A percentile compares a stretch with the other conserved stretches of the same genome.
These are phyloP conservation scores for Pseudomyrmex concolor DNA, from an alignment of 1,140 invertebrate genomes.

Conservation along the genomic window DNA sequence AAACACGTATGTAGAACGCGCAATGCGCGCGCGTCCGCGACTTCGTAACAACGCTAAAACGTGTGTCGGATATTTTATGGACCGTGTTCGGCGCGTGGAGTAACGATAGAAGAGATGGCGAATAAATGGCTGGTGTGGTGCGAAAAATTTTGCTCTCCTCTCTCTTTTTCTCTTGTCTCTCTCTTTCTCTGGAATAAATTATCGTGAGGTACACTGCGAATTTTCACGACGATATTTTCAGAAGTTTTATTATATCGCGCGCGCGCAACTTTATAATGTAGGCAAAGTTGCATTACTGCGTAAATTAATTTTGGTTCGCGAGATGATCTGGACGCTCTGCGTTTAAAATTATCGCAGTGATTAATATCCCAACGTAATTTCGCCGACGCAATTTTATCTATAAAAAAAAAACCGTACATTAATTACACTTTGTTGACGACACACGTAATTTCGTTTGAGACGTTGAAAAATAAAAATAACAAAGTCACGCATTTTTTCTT, in stretches of 20 bases:
- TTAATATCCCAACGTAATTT: neutral
- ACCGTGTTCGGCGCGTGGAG: slow-evolving; percentile 30
- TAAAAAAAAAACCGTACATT: neutral
- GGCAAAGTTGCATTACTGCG: slow-evolving; percentile 15
- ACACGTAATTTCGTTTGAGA: too few species aligned
- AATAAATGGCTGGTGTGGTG: slow-evolving; percentile 18
- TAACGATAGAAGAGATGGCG: slow-evolving; percentile 31
- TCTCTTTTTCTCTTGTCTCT: too few species aligned
- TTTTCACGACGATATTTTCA: slow-evolving; percentile 23
- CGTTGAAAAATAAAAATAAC: slow-evolving; percentile 10
- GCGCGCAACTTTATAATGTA: neutral
- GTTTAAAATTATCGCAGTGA: slow-evolving; percentile 6
- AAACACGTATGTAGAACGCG: neutral
- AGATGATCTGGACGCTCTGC: neutral
- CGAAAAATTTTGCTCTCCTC: slow-evolving; percentile 20
- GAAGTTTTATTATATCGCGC: slow-evolving; percentile 11
- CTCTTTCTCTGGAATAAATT: slow-evolving; percentile 4
- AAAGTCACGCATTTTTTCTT: slow-evolving; percentile 50
- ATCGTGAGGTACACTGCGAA: slow-evolving; percentile 11
- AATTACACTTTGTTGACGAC: too few species aligned
- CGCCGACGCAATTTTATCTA: neutral
- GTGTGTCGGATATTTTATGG: slow-evolving; percentile 41
- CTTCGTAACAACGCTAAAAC: slow-evolving; percentile 28
- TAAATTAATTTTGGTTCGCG: slow-evolving; percentile 15
- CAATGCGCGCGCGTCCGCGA: slow-evolving; percentile 17